Conservation (phyloP, 2,113 vertebrate genomes). For the Gavialis gangeticus region DNA sequence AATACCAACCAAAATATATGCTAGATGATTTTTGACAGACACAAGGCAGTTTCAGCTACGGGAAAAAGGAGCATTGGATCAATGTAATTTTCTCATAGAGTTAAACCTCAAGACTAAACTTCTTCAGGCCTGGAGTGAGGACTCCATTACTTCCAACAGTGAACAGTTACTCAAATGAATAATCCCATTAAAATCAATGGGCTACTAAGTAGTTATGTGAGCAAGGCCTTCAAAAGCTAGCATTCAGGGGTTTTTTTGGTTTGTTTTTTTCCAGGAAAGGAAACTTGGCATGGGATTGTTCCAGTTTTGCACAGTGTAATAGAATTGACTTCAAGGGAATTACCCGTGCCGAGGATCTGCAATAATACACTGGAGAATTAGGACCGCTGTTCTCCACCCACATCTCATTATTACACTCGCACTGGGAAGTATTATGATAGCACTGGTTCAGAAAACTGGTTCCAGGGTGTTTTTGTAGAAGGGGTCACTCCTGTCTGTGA, state of each 20-base stretch:
- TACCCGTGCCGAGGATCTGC: neutral
- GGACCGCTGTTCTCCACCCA: neutral
- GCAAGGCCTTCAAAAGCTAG: conserved; percentile 21
- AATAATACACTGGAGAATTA: neutral
- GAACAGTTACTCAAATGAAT: neutral
- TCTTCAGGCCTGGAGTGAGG: neutral
- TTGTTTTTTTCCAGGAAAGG: conserved; percentile 1
- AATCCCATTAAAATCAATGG: neutral
- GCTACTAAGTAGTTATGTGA: neutral
- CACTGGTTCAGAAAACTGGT: neutral
- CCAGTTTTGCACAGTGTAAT: neutral
- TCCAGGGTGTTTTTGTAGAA: neutral
- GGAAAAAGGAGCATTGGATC: neutral
- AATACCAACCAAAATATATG: neutral
- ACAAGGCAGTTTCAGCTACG: neutral
- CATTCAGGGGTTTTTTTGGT: neutral
- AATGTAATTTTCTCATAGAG: neutral
- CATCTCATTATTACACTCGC: neutral
- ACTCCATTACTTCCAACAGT: rapidly evolving
- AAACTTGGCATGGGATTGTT: neutral
- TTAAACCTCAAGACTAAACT: neutral
- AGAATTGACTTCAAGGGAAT: neutral
- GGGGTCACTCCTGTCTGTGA: neutral
- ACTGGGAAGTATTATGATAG: neutral
- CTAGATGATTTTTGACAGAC: conserved; percentile 8